phyloP scores from a whole-genome alignment of 1,140 invertebrate species.

The Conus betulinus region DNA sequence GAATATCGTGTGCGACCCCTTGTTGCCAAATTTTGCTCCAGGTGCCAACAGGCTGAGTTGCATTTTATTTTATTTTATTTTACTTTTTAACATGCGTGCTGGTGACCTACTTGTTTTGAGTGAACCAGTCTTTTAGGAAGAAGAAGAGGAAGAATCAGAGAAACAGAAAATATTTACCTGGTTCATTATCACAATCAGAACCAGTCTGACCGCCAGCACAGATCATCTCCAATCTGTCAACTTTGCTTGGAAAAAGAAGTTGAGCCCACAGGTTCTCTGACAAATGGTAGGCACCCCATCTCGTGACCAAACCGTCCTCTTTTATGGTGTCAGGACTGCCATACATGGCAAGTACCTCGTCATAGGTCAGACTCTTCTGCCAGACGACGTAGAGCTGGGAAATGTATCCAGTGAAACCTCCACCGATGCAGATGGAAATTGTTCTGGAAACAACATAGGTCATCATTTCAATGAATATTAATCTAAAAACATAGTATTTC shows the following conservation, averaged over 20 bases:
- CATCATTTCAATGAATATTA: too few relatives aligned
- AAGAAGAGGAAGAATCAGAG: too few relatives aligned
- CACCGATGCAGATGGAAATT: background rate
- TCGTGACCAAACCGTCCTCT: background rate
- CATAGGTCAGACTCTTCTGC: background rate
- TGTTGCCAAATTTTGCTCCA: too few relatives aligned
- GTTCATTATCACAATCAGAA: background rate
- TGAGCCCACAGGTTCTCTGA: background rate
- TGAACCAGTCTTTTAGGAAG: too few relatives aligned
- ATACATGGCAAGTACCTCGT: background rate
- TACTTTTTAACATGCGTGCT: too few relatives aligned
- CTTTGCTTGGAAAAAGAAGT: background rate
- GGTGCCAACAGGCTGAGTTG: too few relatives aligned
- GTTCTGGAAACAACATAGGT: too few relatives aligned
- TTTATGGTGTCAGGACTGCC: background rate
- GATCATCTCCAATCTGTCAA: background rate
- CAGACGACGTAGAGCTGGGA: slow-evolving; percentile 8
- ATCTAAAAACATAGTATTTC: too few relatives aligned
- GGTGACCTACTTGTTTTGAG: too few relatives aligned
- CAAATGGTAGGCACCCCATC: background rate
- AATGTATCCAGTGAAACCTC: background rate
- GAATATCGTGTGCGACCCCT: too few relatives aligned
- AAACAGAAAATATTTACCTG: background rate
- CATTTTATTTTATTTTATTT: too few relatives aligned
- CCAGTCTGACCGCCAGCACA: background rate